phyloP scores from a whole-genome alignment of 2,113 vertebrate genomes.

The Actinemys pallida region DNA sequence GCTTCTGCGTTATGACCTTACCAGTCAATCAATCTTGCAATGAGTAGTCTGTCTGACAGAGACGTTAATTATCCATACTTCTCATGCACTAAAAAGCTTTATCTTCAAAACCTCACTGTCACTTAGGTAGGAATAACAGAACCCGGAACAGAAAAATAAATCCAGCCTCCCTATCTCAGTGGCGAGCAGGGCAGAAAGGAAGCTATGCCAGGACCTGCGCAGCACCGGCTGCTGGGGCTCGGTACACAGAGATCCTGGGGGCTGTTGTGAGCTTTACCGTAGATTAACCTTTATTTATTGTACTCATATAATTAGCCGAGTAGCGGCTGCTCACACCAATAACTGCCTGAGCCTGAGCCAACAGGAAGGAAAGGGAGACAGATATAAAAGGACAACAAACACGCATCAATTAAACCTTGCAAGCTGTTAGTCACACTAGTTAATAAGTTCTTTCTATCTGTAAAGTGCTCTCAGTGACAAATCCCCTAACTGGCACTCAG shows the following conservation, averaged over 20 bases:
- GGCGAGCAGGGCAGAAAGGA: background rate
- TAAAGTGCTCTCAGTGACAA: slow-evolving; percentile 72
- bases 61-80: slow-evolving; percentile 82
- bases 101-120: slow-evolving; percentile 45
- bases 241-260: fast-evolving
- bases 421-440: slow-evolving; percentile 73
- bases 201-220: fast-evolving
- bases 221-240: fast-evolving
- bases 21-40: slow-evolving; percentile 86
- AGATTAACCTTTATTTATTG: slow-evolving; percentile 1
- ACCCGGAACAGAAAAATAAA: slow-evolving; percentile 25
- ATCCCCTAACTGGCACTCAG: slow-evolving; percentile 70
- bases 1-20: slow-evolving; percentile 85
- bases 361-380: slow-evolving; percentile 61
- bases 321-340: slow-evolving; percentile 28
- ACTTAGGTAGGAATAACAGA: slow-evolving; percentile 57
- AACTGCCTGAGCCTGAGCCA: slow-evolving; percentile 45
- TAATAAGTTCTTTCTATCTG: slow-evolving; percentile 72
- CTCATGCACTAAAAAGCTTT: slow-evolving; percentile 66
- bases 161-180: background rate
- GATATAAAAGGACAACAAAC: slow-evolving; percentile 72
- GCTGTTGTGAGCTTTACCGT: background rate
- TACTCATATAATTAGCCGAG: slow-evolving; percentile 30
- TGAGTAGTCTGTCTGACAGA: slow-evolving; percentile 77
- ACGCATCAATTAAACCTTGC: slow-evolving; percentile 70